Conservation (phyloP, 1,140 invertebrate genomes). For the Saccostrea cuccullata region DNA sequence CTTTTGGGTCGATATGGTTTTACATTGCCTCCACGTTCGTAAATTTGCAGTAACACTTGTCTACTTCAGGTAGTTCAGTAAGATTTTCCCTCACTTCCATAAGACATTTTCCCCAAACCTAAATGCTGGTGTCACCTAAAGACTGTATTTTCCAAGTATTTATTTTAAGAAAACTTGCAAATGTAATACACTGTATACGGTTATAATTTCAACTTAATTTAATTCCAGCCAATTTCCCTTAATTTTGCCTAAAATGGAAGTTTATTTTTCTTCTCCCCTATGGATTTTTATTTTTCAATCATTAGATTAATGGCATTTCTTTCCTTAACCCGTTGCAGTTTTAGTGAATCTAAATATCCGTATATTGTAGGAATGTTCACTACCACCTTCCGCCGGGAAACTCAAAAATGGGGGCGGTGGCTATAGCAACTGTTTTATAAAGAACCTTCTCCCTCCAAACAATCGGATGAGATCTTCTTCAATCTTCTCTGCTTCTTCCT, state of each 20-base stretch:
- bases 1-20: too few relatives aligned
- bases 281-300: background rate
- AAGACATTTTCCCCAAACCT: too few relatives aligned
- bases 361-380: slow-evolving; percentile 71
- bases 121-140: too few relatives aligned
- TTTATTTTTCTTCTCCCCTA: background rate
- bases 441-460: background rate
- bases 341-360: slow-evolving; percentile 7
- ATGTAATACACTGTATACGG: too few relatives aligned
- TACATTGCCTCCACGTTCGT: too few relatives aligned
- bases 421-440: slow-evolving; percentile 58
- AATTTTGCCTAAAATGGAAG: background rate
- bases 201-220: too few relatives aligned
- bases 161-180: too few relatives aligned
- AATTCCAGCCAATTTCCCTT: background rate
- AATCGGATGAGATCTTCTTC: background rate
- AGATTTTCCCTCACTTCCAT: too few relatives aligned
- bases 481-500: slow-evolving; percentile 58
- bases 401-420: slow-evolving; percentile 63
- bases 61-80: too few relatives aligned
- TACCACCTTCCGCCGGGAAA: slow-evolving; percentile 66
- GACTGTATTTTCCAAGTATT: too few relatives aligned
- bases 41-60: too few relatives aligned
- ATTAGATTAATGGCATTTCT: background rate
- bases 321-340: background rate